Percentiles rank a stretch among this genome's conserved stretches.
phyloP scores from a whole-genome alignment of 2,888 invertebrate species.

The Tupiocoris notatus region DNA sequence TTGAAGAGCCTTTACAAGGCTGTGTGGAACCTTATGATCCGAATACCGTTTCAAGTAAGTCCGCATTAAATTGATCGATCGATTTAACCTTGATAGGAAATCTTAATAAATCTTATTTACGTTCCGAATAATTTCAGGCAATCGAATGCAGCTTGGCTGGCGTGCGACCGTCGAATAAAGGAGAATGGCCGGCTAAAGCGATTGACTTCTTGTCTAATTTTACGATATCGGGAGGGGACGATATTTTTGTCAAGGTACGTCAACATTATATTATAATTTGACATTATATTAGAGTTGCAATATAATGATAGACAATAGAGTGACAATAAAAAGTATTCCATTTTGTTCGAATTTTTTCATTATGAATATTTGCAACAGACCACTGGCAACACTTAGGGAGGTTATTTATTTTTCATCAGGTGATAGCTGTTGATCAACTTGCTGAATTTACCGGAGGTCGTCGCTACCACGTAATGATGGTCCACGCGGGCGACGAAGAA shows the following conservation, averaged over 20 bases:
- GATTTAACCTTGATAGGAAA: no score
- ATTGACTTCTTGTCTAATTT: neutral
- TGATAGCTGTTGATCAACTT: neutral
- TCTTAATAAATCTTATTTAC: no score
- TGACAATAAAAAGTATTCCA: neutral
- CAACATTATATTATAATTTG: no score
- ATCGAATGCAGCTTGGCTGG: conserved; percentile 24
- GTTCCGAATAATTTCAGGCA: conserved; percentile 21
- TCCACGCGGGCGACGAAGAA: neutral
- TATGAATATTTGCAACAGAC: no score
- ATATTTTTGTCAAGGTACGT: conserved; percentile 5
- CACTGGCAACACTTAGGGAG: no score
- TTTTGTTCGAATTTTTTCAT: neutral
- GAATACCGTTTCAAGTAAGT: conserved; percentile 42
- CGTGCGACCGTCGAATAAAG: neutral
- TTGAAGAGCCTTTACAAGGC: conserved; percentile 8
- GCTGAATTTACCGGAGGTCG: conserved; percentile 4
- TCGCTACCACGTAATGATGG: conserved; percentile 10
- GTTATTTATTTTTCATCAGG: neutral
- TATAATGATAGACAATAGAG: no score
- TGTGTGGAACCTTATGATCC: conserved; percentile 22
- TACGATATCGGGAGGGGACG: neutral
- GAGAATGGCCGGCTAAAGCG: neutral
- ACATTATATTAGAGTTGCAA: no score
- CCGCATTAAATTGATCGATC: no score